Percentiles rank a stretch among this genome's conserved stretches.
These are phyloP conservation scores for Sebastes vulpes DNA, from an alignment of 2,797 vertebrate species.

Conservation along the genomic window DNA sequence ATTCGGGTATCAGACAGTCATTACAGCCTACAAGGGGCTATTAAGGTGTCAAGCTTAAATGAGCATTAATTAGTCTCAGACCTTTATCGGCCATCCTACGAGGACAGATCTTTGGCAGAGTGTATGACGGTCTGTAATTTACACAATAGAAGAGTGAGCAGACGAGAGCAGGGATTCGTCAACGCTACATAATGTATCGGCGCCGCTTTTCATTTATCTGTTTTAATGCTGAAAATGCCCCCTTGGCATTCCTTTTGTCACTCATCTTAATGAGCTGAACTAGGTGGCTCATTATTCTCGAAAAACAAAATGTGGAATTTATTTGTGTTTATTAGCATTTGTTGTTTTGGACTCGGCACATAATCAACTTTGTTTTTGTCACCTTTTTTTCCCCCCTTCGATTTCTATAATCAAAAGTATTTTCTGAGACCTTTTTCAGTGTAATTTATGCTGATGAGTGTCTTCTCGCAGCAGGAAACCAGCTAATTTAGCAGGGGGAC, in stretches of 20 bases:
- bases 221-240: neutral
- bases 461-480: neutral
- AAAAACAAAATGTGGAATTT: neutral
- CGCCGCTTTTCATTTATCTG: neutral
- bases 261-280: constrained; percentile 23
- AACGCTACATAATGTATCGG: neutral
- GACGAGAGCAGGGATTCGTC: neutral
- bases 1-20: neutral
- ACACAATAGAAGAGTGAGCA: neutral
- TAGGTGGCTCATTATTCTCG: neutral
- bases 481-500: neutral
- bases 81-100: neutral
- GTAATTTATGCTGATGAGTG: neutral
- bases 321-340: neutral
- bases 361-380: neutral
- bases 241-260: neutral
- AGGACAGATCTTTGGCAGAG: neutral
- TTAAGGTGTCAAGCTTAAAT: neutral
- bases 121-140: neutral
- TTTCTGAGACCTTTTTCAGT: neutral
- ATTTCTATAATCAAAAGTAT: neutral
- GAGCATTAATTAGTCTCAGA: constrained; percentile 24
- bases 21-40: neutral
- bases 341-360: neutral
- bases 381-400: neutral